A percentile compares a stretch with the other conserved stretches of the same genome.
phyloP scores from a whole-genome alignment of 2,888 invertebrate species.

The Xestia c-nigrum region DNA sequence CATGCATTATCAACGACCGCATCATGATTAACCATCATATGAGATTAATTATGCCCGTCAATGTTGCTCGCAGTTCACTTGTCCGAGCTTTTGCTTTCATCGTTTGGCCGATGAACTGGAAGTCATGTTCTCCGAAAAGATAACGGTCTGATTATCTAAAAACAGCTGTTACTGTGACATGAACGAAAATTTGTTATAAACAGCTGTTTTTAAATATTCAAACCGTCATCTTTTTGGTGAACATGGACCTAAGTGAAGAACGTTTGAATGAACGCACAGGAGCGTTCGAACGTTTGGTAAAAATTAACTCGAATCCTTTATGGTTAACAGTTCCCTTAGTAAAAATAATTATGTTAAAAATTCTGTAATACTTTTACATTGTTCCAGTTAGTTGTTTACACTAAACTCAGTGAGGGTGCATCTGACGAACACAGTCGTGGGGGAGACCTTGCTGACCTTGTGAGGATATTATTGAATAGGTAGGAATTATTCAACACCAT shows the following conservation, averaged over 20 bases:
- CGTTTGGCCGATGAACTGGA: neutral
- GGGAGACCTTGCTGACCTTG: slow-evolving; percentile 33
- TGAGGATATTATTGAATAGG: neutral
- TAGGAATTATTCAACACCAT: neutral
- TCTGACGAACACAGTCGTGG: slow-evolving; percentile 40
- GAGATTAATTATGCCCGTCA: no score
- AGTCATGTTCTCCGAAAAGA: no score
- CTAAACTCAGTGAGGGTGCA: slow-evolving; percentile 39
- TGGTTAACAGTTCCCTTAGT: neutral
- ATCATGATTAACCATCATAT: neutral
- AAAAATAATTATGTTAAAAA: neutral
- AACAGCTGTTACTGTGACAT: no score
- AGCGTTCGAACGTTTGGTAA: neutral
- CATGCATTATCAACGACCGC: neutral
- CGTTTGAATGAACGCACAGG: no score
- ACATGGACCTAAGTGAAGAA: neutral
- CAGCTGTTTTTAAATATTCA: no score
- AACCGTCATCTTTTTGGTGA: no score
- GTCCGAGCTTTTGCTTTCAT: neutral
- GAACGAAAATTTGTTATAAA: no score
- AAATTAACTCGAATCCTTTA: neutral
- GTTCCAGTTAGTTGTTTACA: slow-evolving; percentile 41
- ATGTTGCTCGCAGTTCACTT: neutral
- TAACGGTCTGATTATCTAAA: no score
- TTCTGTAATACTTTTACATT: slow-evolving; percentile 46